Evolutionary conservation across 2,888 invertebrate genomes (phyloP).

Genomic region (Torymus tubicola): DNA sequence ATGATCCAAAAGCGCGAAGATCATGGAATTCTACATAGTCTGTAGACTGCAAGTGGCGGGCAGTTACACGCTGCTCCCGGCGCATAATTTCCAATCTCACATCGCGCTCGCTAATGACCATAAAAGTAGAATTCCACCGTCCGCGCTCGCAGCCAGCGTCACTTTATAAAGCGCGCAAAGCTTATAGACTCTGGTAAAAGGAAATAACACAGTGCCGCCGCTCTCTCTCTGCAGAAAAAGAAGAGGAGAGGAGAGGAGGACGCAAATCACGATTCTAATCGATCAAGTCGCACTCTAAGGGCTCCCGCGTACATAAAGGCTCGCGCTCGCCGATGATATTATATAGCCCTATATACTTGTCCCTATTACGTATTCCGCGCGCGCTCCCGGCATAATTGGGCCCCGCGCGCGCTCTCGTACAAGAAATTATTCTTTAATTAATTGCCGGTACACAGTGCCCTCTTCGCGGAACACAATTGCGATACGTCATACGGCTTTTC

Average conservation of each 20-base stretch:
- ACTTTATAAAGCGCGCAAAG: too few relatives aligned
- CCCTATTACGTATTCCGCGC: conserved; percentile 74
- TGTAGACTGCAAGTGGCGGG: too few relatives aligned
- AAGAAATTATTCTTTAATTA: conserved; percentile 77
- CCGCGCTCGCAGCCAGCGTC: too few relatives aligned
- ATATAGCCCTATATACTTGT: conserved; percentile 16
- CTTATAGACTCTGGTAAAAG: too few relatives aligned
- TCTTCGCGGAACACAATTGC: conserved; percentile 41
- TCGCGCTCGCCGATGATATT: conserved; percentile 33
- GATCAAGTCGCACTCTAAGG: conserved; percentile 52
- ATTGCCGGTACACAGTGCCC: conserved; percentile 69
- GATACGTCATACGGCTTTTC: conserved; percentile 23
- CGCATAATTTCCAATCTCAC: too few relatives aligned
- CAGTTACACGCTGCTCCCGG: too few relatives aligned
- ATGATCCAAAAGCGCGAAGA: too few relatives aligned
- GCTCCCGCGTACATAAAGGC: conserved; percentile 14
- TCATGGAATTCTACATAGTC: too few relatives aligned
- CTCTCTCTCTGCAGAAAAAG: background rate
- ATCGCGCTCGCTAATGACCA: too few relatives aligned
- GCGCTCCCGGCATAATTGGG: conserved; percentile 73
- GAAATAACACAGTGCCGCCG: too few relatives aligned
- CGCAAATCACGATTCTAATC: conserved; percentile 55
- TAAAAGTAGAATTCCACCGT: too few relatives aligned
- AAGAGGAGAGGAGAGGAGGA: background rate
- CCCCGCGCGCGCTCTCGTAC: conserved; percentile 70